Evolutionary conservation across 2,797 vertebrate genomes (phyloP), one percentile per base, ranked within the genome.

Genomic region (Phataginus tricuspis): DNA sequence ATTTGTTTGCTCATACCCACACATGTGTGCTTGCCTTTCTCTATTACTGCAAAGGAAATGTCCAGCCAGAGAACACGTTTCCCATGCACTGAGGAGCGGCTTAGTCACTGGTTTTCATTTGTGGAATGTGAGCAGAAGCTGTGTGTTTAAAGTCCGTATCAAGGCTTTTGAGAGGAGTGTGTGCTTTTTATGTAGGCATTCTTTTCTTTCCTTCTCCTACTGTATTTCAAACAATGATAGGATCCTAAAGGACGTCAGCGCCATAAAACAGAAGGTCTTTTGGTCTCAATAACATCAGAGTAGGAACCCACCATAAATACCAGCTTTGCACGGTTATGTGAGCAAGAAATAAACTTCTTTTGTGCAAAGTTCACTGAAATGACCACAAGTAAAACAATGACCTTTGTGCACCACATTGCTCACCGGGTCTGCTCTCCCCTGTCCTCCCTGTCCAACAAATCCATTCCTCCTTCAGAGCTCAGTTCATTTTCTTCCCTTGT

Each of bases 1-100:
- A 42, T 7, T 27, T 2, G 45, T 5, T 25, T 57, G 14, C 39
- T 59, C 55, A 21, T 3, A 29, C 9, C 16, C 51, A 49, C 10
- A 78, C 7, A 4, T 1, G 0, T 2, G 5, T 1, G 2, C 29
- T 55, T 18, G 0, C 7, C 21, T 53, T 27, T 39, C 63, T 37
- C 1, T 37, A 31, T n/a, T 3, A 3, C 25, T 55, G 25, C 31
- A 27, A 45, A 61, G 42, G 63, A 16, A 34, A 53, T 69, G 42
- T 63, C 31, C 23, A 87, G 61, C 37, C 31, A 34, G 29, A 23
- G n/a, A 25, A 42, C 31, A 49, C 16, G 11, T 74, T 66, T 39
- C 29, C 80, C 12, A 5, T 6, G 11, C 9, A 14, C 21, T 31
- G 3, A 7, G 34, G 27, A 39, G 5, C 5, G 51, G 5, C n/a